These are phyloP conservation scores for Psittacara wagleri DNA, from an alignment of 2,113 vertebrate species.

Conservation along the genomic window DNA sequence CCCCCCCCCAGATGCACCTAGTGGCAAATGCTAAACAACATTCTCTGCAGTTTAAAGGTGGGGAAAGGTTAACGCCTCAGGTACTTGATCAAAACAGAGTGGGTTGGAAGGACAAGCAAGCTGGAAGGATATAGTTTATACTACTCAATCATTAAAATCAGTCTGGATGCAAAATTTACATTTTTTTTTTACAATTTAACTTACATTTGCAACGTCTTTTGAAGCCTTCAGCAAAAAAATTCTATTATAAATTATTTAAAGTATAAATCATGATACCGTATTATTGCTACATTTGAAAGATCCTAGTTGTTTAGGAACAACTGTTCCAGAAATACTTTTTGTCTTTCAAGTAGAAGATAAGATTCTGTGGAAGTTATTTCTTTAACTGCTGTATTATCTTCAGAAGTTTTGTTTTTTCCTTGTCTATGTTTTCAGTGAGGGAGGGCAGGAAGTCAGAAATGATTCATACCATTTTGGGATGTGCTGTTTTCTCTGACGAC, in stretches of 20 bases:
- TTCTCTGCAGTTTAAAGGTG: background rate
- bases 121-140: background rate
- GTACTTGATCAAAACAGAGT: background rate
- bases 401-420: background rate
- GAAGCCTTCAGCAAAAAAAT: background rate
- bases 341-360: background rate
- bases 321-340: background rate
- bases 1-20: background rate
- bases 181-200: background rate
- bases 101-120: background rate
- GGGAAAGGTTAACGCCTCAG: background rate
- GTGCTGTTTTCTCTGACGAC: conserved; percentile 35
- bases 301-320: background rate
- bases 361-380: background rate
- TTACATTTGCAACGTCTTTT: background rate
- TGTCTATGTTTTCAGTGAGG: conserved; percentile 30
- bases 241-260: background rate
- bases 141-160: background rate
- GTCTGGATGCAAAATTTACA: background rate
- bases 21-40: background rate
- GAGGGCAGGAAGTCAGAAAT: conserved; percentile 65
- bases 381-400: background rate
- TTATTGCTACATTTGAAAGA: background rate
- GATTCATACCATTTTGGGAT: conserved; percentile 69
- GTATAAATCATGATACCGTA: background rate